Evolutionary conservation across 1,140 invertebrate genomes (phyloP).

Genomic region (Ceratina japonica): DNA sequence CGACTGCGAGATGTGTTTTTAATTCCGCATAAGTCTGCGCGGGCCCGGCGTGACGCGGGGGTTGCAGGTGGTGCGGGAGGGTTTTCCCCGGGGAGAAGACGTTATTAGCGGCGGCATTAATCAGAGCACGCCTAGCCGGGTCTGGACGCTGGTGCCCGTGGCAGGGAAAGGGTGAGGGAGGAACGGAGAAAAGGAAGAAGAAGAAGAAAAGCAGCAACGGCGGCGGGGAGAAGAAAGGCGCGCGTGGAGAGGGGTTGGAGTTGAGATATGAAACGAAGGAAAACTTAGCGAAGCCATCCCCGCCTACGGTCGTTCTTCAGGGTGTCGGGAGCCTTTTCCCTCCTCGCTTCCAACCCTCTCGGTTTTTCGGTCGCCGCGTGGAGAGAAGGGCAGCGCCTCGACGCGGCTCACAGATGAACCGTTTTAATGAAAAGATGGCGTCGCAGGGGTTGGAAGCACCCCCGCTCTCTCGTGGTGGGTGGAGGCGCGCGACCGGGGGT

Average conservation of each 20-base stretch:
- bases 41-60: slow-evolving; percentile 30
- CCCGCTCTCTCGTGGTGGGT: background rate
- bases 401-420: slow-evolving; percentile 73
- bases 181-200: slow-evolving; percentile 44
- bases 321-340: slow-evolving; percentile 39
- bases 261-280: slow-evolving; percentile 77
- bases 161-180: background rate
- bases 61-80: slow-evolving; percentile 41
- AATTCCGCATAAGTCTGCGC: slow-evolving; percentile 77
- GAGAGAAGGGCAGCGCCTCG: slow-evolving; percentile 65
- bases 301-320: slow-evolving; percentile 2
- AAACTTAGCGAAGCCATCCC: slow-evolving; percentile 63
- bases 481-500: slow-evolving; percentile 7
- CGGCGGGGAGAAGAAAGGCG: slow-evolving; percentile 32
- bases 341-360: slow-evolving; percentile 21
- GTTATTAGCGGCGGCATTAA: slow-evolving; percentile 79
- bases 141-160: slow-evolving; percentile 25
- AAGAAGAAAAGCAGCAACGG: too few species aligned
- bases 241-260: background rate
- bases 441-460: slow-evolving; percentile 41
- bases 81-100: slow-evolving; percentile 72
- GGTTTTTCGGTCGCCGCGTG: slow-evolving; percentile 34
- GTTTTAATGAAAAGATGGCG: slow-evolving; percentile 79
- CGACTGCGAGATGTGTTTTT: slow-evolving; percentile 74
- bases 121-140: slow-evolving; percentile 68